These are phyloP conservation scores for Spialia ferax DNA, from an alignment of 2,888 invertebrate genomes.

Conservation along the genomic window DNA sequence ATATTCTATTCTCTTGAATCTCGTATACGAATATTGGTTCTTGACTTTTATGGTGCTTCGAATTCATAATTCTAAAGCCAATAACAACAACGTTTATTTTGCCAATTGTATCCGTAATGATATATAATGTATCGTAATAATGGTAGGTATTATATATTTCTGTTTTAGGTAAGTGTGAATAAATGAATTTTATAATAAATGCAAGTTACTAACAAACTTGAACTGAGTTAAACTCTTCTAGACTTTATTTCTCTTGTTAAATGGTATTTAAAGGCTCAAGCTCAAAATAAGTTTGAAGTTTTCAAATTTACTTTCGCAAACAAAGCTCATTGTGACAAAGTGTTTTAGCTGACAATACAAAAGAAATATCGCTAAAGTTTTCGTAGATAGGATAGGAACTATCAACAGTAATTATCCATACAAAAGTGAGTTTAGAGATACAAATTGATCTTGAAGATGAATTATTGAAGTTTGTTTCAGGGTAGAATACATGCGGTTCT, in stretches of 20 bases:
- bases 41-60: constrained; percentile 28
- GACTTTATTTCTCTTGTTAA: constrained; percentile 26
- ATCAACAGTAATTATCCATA: constrained; percentile 27
- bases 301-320: constrained; percentile 30
- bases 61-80: constrained; percentile 15
- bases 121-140: too few relatives aligned
- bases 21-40: constrained; percentile 27
- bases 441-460: constrained; percentile 15
- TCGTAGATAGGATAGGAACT: constrained; percentile 25
- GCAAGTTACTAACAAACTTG: constrained; percentile 7
- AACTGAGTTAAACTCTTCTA: constrained; percentile 20
- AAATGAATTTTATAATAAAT: constrained; percentile 18
- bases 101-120: neutral
- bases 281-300: constrained; percentile 26
- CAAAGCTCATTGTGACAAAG: constrained; percentile 32
- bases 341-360: constrained; percentile 31
- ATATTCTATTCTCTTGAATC: constrained; percentile 24
- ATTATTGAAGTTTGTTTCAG: constrained; percentile 28
- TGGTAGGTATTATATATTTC: neutral
- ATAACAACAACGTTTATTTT: constrained; percentile 27
- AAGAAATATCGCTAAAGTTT: constrained; percentile 32
- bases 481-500: constrained; percentile 29
- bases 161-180: neutral
- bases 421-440: constrained; percentile 8
- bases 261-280: constrained; percentile 31